Percentiles rank a stretch among this genome's conserved stretches.
Evolutionary conservation across 2,113 vertebrate genomes (phyloP).

Genomic region (Solea solea): DNA sequence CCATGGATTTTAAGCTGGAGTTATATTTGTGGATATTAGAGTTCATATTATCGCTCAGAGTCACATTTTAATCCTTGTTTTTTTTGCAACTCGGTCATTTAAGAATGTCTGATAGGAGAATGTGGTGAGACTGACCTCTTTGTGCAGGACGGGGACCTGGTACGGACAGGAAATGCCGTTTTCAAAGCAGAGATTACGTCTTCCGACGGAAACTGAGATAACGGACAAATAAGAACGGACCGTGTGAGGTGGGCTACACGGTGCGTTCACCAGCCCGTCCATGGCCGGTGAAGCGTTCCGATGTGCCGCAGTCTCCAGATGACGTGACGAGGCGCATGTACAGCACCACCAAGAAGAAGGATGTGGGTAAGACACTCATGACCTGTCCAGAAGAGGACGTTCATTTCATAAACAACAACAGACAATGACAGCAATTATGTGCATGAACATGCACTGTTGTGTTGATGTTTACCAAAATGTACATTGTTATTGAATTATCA

Average conservation of each 20-base stretch:
- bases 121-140: conserved; percentile 4
- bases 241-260: conserved; percentile 92
- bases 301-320: conserved; percentile 89
- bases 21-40: no score
- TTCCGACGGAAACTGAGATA: conserved; percentile 84
- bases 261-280: conserved; percentile 87
- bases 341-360: conserved; percentile 93
- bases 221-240: conserved; percentile 95
- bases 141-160: conserved; percentile 87
- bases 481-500: no score
- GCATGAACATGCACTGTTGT: no score
- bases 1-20: no score
- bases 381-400: no score
- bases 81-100: no score
- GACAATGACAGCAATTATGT: no score
- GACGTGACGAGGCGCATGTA: conserved; percentile 97
- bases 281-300: conserved; percentile 86
- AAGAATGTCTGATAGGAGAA: no score
- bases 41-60: no score
- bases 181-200: conserved; percentile 85
- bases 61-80: not conserved
- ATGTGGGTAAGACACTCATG: conserved; percentile 86
- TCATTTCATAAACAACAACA: no score
- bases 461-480: no score
- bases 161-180: conserved; percentile 89